A percentile compares a stretch with the other conserved stretches of the same genome.
These are phyloP conservation scores for Matsumurasca onukii DNA, from an alignment of 1,140 invertebrate genomes.

Conservation along the genomic window DNA sequence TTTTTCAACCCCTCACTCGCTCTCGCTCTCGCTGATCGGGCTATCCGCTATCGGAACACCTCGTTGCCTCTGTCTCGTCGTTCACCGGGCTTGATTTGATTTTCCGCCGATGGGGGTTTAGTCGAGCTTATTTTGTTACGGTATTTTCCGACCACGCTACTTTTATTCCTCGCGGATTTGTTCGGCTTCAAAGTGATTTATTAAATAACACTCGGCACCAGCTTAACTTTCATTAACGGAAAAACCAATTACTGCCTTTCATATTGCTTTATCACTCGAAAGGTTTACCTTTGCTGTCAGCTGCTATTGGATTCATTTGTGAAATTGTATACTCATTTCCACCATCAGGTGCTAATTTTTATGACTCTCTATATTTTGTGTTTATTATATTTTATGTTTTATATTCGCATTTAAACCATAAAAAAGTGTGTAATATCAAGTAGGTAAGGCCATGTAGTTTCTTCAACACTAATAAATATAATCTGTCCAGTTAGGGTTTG, in stretches of 20 bases:
- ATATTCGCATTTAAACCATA: too few species aligned
- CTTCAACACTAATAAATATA: too few species aligned
- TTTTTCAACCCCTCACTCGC: constrained; percentile 13
- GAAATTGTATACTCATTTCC: too few species aligned
- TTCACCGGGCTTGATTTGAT: constrained; percentile 9
- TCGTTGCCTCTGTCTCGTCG: not conserved
- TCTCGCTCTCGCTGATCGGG: not conserved
- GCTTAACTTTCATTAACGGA: constrained; percentile 1
- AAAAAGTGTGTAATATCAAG: too few species aligned
- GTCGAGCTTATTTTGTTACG: constrained; percentile 2
- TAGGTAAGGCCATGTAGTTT: too few species aligned
- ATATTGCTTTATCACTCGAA: too few species aligned
- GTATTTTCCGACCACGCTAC: not conserved
- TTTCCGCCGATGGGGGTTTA: not conserved
- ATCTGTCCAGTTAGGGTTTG: too few species aligned
- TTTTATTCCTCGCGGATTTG: constrained; percentile 9
- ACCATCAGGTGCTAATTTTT: too few species aligned
- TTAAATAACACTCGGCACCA: constrained; percentile 8
- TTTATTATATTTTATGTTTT: too few species aligned
- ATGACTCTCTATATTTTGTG: too few species aligned
- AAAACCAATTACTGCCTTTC: constrained; percentile 1
- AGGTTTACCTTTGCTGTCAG: too few species aligned
- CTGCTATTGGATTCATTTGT: too few species aligned
- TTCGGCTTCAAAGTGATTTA: not conserved
- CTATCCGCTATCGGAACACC: not conserved